Evolutionary conservation across 2,113 vertebrate genomes (phyloP).

Genomic region (Microcebus murinus): DNA sequence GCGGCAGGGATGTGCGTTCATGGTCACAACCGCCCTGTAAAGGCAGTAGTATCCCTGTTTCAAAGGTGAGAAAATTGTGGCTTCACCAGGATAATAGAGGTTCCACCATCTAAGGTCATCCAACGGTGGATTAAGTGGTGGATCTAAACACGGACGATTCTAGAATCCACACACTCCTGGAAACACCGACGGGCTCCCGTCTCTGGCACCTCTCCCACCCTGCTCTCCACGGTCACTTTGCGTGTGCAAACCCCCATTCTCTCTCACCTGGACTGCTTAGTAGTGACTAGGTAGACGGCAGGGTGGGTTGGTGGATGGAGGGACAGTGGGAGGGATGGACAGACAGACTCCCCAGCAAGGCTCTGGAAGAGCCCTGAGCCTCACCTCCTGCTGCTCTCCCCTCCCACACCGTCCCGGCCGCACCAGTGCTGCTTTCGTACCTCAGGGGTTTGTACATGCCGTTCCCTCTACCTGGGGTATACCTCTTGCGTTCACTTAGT

Average conservation of each 20-base stretch:
- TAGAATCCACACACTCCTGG: neutral
- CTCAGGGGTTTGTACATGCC: neutral
- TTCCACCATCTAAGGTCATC: neutral
- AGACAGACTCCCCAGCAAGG: neutral
- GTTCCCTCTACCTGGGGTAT: neutral
- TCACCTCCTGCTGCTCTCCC: rapidly evolving
- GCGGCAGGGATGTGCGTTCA: neutral
- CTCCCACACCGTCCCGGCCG: neutral
- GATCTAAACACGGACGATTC: neutral
- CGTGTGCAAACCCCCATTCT: neutral
- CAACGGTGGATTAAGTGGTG: neutral
- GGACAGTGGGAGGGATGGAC: too few relatives aligned
- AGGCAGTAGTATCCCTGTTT: neutral
- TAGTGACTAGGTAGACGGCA: neutral
- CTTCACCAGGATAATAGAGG: neutral
- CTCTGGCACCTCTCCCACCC: neutral
- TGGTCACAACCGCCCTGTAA: neutral
- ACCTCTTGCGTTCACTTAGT: neutral
- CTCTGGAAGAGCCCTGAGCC: neutral
- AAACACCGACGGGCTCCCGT: neutral
- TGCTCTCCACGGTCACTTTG: neutral
- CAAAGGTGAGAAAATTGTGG: neutral
- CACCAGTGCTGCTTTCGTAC: too few relatives aligned
- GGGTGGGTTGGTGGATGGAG: neutral
- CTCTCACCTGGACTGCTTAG: neutral